phyloP scores from a whole-genome alignment of 23 tunicate genomes.

The Styela plicata region DNA sequence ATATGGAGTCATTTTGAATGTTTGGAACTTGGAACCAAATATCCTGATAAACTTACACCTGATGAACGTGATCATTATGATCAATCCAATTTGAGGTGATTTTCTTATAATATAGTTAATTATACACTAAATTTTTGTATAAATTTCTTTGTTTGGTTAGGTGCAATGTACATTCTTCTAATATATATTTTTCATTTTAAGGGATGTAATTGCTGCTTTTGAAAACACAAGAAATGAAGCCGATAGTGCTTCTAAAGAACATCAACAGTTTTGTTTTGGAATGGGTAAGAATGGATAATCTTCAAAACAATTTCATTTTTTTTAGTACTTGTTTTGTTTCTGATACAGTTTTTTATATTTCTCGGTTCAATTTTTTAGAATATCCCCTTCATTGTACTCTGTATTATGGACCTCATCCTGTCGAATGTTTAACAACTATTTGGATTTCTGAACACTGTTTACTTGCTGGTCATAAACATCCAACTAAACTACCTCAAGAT shows the following conservation, averaged over 20 bases:
- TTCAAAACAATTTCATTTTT: background rate
- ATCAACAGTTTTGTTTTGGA: constrained; percentile 21
- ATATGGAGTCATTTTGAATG: constrained; percentile 23
- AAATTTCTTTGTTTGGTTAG: background rate
- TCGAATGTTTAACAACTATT: constrained; percentile 26
- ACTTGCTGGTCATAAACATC: constrained; percentile 19
- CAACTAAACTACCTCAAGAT: background rate
- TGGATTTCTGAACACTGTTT: constrained; percentile 25
- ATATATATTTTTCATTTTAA: background rate
- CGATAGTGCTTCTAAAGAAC: background rate
- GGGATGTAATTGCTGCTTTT: background rate
- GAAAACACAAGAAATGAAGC: background rate
- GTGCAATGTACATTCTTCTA: background rate
- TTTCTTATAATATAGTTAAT: background rate
- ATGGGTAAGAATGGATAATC: constrained; percentile 24
- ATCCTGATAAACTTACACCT: constrained; percentile 4
- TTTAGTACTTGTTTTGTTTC: too few relatives aligned
- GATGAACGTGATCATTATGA: constrained; percentile 4
- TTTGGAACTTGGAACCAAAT: background rate
- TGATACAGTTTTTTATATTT: background rate
- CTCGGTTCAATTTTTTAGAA: constrained; percentile 1
- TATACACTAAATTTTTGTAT: background rate
- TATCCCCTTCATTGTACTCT: constrained; percentile 17
- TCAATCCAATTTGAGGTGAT: constrained; percentile 5
- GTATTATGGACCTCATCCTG: constrained; percentile 23